Base-by-base conservation (phyloP, 2,888 invertebrate species). In the Mythimna pallens region DNA sequence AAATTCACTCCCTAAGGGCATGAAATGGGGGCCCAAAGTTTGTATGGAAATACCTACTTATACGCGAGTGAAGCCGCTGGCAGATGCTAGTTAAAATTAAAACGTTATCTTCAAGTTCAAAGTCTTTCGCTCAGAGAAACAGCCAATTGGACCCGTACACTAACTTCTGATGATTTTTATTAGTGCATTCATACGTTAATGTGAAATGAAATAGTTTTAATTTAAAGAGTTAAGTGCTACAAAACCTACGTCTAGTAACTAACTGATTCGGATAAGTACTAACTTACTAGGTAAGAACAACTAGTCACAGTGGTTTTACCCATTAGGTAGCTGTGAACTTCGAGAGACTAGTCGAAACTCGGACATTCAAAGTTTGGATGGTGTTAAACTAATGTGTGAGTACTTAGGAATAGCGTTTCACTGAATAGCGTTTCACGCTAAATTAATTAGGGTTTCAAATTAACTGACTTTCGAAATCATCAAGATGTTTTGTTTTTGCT, bases 371-470 rank as follows among this genome's bases (percentile, higher is more conserved):
- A 73, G 47, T 73, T 50, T 30, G 59, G 40, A 10, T n/a, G 62
- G 22, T 57, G 47, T 57, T 30, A 50, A 40, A 64, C 64, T 73
- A 64, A 75, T 64, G 40, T 30, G 36, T 22, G 20, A 9, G 34
- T 54, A 61, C 59, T 76, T 54, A 55, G 58, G 8, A 61, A 14
- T 22, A 40, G 14, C 52, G 36, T 52, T 76, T 20, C 4, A 47
- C n/a, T 36, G 17, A 61, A 14, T 22, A 40, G 14, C 52, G 36
- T 52, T 76, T 20, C 4, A 47, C n/a, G 36, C 30, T 25, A 20
- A 61, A 36, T 76, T 17, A 36, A 76, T 76, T 54, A 36, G n/a
- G n/a, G 7, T 47, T 47, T 36, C 7, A 4, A 47, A 55, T 54
- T 54, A 20, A 30, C n/a, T 59, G 17, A 14, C 14, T 17, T 40